Base-by-base conservation (phyloP, 2,888 invertebrate genomes). In the Agrotis exclamationis region DNA sequence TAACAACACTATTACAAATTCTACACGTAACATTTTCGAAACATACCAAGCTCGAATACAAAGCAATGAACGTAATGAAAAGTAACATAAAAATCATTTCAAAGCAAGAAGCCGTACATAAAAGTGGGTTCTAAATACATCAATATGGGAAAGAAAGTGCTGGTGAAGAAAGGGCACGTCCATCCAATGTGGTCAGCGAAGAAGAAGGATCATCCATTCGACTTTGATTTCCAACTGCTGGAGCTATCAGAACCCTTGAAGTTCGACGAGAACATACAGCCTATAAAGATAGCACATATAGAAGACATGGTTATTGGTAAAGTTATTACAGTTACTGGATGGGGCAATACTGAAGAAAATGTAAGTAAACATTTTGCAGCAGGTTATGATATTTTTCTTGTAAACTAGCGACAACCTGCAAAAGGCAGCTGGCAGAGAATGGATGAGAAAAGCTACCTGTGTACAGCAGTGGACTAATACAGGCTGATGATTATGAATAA, bases 321-420 rank as follows among this genome's bases (percentile, higher is more conserved):
- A 76, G 89, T 94, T 0, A 78, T 96, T 0, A 93, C 94, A 0
- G 96, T 96, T 0, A 94, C 95, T 48, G 96, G 96, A 28, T 96
- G 96, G 96, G 96, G 96, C 0, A 94, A 94, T 47, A 95, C 94
- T 4, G 89, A 91, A 20, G 95, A 96, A 83, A 94, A 94, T 82
- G 96, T 95, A 82, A 94, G 95, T 92, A 39, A 13, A 24, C 16
- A 33, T n/a, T 20, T 1, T 33, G 2, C 13, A 33, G 2, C 4
- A 33, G 20, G n/a, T 57, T n/a, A n/a, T 1, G n/a, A n/a, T 24
- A 9, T 0, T 39, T 39, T 39, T 39, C 39, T 39, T 39, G 9
- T 39, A 1, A 39, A 11, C 11, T 39, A 39, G 39, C 39, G 39
- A 39, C 39, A 39, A 39, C 39, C 11, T 39, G 39, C 39, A 39